Conservation (phyloP, 2,113 vertebrate species). For the Oreochromis niloticus region DNA sequence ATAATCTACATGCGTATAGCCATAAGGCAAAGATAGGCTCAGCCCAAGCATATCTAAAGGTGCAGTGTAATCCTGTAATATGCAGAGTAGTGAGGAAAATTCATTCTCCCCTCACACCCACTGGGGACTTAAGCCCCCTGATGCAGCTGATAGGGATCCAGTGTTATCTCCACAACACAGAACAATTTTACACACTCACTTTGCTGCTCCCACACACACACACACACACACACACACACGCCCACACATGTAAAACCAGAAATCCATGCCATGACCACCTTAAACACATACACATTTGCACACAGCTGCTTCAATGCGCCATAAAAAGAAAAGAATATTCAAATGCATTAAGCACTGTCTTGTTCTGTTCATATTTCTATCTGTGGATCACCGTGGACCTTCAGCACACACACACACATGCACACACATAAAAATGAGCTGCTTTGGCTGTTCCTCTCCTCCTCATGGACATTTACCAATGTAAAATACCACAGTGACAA, state of each 20-base stretch:
- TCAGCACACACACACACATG: background rate
- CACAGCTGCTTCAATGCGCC: slow-evolving; percentile 37
- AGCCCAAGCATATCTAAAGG: slow-evolving; percentile 63
- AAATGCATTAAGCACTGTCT: slow-evolving; percentile 3
- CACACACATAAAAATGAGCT: background rate
- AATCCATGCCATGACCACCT: slow-evolving; percentile 25
- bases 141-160: slow-evolving; percentile 69
- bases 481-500: background rate
- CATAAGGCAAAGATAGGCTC: slow-evolving; percentile 55
- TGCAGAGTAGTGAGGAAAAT: slow-evolving; percentile 70
- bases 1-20: slow-evolving; percentile 50
- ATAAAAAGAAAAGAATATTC: slow-evolving; percentile 13
- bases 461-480: background rate
- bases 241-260: background rate
- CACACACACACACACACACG: background rate
- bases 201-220: background rate
- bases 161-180: slow-evolving; percentile 73
- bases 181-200: slow-evolving; percentile 47
- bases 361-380: background rate
- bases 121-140: slow-evolving; percentile 64
- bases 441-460: background rate
- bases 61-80: slow-evolving; percentile 76
- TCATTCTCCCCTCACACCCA: slow-evolving; percentile 63
- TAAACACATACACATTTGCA: slow-evolving; percentile 44
- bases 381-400: background rate